These are phyloP conservation scores for Zaprionus capensis DNA, from an alignment of 1,140 invertebrate genomes.

Conservation along the genomic window DNA sequence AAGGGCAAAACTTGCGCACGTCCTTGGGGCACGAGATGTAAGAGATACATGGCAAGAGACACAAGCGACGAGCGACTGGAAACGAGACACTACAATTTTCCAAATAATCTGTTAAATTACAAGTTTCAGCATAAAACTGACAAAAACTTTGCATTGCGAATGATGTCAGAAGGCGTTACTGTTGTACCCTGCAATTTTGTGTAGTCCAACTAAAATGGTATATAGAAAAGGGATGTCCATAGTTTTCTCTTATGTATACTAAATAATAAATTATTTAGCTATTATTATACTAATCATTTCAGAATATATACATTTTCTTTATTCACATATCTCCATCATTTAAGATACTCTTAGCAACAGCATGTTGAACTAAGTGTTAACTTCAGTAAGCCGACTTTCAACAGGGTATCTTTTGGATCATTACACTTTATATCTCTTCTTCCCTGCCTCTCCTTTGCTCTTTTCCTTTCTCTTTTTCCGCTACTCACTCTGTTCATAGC, in stretches of 20 bases:
- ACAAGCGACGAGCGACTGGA: background rate
- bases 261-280: too few species aligned
- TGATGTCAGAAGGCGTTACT: slow-evolving; percentile 2
- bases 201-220: too few species aligned
- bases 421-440: background rate
- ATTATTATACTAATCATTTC: background rate
- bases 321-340: background rate
- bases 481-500: background rate
- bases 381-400: background rate
- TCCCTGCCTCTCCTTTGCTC: background rate
- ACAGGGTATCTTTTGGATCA: background rate
- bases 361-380: background rate
- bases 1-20: slow-evolving; percentile 23
- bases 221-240: background rate
- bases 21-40: background rate
- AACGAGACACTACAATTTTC: slow-evolving; percentile 36
- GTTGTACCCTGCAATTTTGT: background rate
- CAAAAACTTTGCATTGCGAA: slow-evolving; percentile 13
- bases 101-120: slow-evolving; percentile 44
- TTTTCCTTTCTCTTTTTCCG: background rate
- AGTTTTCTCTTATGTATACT: too few species aligned
- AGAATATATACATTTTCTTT: background rate
- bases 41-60: background rate
- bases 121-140: slow-evolving; percentile 38
- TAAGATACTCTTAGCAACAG: background rate